These are phyloP conservation scores for Scaptomyza cyrtandrae DNA, from an alignment of 2,888 invertebrate genomes.

Conservation along the genomic window DNA sequence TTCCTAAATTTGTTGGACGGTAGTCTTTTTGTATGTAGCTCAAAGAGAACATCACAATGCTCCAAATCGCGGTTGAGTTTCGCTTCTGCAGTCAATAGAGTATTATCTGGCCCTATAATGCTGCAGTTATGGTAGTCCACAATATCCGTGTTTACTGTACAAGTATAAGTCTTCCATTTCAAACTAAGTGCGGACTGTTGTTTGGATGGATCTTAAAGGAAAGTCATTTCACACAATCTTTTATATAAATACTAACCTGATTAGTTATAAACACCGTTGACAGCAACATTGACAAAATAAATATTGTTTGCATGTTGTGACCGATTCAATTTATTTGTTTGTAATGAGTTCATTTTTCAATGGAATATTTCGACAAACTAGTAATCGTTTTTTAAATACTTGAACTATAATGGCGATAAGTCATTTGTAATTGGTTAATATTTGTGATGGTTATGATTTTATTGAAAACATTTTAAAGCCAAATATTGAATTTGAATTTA, in stretches of 20 bases:
- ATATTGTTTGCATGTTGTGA: slow-evolving; percentile 4
- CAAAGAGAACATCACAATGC: background rate
- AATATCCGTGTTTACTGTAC: slow-evolving; percentile 20
- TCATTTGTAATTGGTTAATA: no score
- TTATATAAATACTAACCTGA: slow-evolving; percentile 7
- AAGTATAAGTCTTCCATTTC: slow-evolving; percentile 37
- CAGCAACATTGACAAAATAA: slow-evolving; percentile 2
- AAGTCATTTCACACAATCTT: background rate
- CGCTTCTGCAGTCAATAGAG: slow-evolving; percentile 28
- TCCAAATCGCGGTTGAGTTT: slow-evolving; percentile 12
- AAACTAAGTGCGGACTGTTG: no score
- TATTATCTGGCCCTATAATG: slow-evolving; percentile 3
- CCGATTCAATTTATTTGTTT: background rate
- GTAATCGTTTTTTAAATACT: slow-evolving; percentile 17
- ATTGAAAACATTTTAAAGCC: background rate
- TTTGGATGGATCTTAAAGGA: background rate
- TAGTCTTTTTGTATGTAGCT: no score
- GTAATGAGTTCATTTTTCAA: slow-evolving; percentile 13
- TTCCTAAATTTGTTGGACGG: no score
- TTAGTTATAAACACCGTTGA: background rate
- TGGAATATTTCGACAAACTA: background rate
- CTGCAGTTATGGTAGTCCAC: slow-evolving; percentile 30
- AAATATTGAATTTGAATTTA: background rate
- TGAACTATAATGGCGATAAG: background rate
- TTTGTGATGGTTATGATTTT: background rate